These are phyloP conservation scores for Orchesellides sinensis DNA, from an alignment of 2,888 invertebrate genomes.

Conservation along the genomic window DNA sequence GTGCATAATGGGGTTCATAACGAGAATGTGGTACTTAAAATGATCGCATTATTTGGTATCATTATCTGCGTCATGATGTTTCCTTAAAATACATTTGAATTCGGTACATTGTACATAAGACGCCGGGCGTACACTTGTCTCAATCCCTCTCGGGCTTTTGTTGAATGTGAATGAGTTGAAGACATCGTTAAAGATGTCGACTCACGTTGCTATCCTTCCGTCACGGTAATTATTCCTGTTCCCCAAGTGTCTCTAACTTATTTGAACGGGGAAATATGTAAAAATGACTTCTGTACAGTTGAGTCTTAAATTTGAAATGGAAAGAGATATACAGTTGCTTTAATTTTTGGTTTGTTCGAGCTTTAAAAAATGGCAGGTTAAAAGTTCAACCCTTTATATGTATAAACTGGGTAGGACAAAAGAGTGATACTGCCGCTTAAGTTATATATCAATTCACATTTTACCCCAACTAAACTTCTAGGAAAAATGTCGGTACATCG, in stretches of 20 bases:
- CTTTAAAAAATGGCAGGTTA: too few species aligned
- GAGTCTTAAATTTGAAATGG: neutral
- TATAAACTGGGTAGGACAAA: too few species aligned
- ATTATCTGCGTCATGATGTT: neutral
- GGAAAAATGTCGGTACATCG: too few species aligned
- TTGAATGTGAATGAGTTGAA: constrained; percentile 18
- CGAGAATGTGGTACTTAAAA: constrained; percentile 1
- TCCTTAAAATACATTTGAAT: neutral
- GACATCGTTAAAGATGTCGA: constrained; percentile 22
- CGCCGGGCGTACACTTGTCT: too few species aligned
- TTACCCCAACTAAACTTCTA: too few species aligned
- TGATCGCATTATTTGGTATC: constrained; percentile 10
- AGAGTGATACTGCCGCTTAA: too few species aligned
- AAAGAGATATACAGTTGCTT: neutral
- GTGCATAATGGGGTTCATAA: constrained; percentile 16
- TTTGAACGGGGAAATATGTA: neutral
- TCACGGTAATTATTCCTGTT: constrained; percentile 24
- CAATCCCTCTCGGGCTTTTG: constrained; percentile 33
- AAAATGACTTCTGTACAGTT: neutral
- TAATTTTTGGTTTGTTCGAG: too few species aligned
- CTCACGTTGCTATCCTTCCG: constrained; percentile 34
- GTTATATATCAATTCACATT: too few species aligned
- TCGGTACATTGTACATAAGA: neutral
- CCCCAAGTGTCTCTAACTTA: constrained; percentile 12
- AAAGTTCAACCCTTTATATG: too few species aligned